Conservation (phyloP, 2,113 vertebrate genomes). For the Pelobates fuscus region DNA sequence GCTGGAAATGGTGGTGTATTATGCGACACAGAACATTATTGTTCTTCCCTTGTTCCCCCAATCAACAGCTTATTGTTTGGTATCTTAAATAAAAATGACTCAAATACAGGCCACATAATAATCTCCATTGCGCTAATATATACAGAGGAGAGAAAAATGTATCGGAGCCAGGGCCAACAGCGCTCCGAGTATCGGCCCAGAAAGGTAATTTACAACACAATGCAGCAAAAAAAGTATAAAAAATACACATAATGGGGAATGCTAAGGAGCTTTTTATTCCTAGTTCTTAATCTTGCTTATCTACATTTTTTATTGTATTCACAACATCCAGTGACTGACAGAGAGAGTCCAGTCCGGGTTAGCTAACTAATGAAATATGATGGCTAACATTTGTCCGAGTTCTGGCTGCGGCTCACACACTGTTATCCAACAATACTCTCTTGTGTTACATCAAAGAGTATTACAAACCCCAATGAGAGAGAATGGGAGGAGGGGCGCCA, state of each 20-base stretch:
- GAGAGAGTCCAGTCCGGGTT: slow-evolving; percentile 68
- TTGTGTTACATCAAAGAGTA: slow-evolving; percentile 77
- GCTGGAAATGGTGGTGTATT: slow-evolving; percentile 99
- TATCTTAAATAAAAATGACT: slow-evolving; percentile 99
- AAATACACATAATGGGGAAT: slow-evolving; percentile 11
- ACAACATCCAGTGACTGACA: slow-evolving; percentile 72
- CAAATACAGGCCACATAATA: slow-evolving; percentile 98
- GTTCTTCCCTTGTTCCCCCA: slow-evolving; percentile 98
- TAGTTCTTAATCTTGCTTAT: slow-evolving; percentile 71
- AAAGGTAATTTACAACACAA: slow-evolving; percentile 87
- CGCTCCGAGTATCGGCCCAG: slow-evolving; percentile 71
- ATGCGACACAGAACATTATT: slow-evolving; percentile 99
- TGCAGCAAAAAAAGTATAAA: slow-evolving; percentile 51
- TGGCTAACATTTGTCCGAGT: slow-evolving; percentile 74
- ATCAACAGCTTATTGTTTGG: slow-evolving; percentile 99
- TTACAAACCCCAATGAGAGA: slow-evolving; percentile 42
- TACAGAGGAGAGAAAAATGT: slow-evolving; percentile 86
- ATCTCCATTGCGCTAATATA: slow-evolving; percentile 96
- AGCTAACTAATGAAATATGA: slow-evolving; percentile 75
- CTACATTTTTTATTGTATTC: slow-evolving; percentile 70
- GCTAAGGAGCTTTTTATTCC: slow-evolving; percentile 67
- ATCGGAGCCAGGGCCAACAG: slow-evolving; percentile 71
- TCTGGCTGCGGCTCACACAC: slow-evolving; percentile 65
- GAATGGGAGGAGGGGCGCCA: slow-evolving; percentile 44
- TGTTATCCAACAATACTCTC: slow-evolving; percentile 76